Evolutionary conservation across 2,797 vertebrate genomes (phyloP).

Genomic region (Danio choprae): DNA sequence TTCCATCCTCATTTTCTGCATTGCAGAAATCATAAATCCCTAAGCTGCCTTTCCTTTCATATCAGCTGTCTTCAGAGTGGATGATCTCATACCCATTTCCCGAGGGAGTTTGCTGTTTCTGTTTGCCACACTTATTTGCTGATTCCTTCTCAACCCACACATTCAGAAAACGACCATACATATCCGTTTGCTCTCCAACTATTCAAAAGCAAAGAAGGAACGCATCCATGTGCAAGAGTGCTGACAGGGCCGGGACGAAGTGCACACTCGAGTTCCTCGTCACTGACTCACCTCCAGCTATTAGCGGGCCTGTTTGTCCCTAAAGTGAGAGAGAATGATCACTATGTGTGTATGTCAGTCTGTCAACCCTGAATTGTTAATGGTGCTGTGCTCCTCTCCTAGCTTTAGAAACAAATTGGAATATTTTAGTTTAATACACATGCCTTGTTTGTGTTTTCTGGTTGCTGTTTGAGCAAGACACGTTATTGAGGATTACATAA

Average conservation of each 20-base stretch:
- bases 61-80: neutral
- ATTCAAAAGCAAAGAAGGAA: constrained; percentile 1
- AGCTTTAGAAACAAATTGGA: neutral
- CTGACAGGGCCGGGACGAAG: neutral
- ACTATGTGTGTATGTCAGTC: constrained; percentile 31
- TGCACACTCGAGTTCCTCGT: constrained; percentile 21
- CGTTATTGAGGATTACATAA: constrained; percentile 15
- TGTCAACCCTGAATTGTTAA: neutral
- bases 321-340: constrained; percentile 19
- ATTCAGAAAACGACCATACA: neutral
- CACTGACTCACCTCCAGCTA: constrained; percentile 38
- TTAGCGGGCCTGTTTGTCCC: neutral
- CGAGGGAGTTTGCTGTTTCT: neutral
- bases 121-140: neutral
- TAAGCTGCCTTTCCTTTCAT: neutral
- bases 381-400: neutral
- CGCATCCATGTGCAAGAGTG: neutral
- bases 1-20: too few relatives aligned
- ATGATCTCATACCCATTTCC: neutral
- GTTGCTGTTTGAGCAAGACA: neutral
- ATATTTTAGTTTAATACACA: neutral
- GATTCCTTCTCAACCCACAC: neutral
- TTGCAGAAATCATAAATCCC: too few relatives aligned
- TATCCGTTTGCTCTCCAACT: neutral
- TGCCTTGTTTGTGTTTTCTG: constrained; percentile 2